phyloP scores from a whole-genome alignment of 30 jellyfish, hydroid and myxozoan genomes.

The Catostylus mosaicus region DNA sequence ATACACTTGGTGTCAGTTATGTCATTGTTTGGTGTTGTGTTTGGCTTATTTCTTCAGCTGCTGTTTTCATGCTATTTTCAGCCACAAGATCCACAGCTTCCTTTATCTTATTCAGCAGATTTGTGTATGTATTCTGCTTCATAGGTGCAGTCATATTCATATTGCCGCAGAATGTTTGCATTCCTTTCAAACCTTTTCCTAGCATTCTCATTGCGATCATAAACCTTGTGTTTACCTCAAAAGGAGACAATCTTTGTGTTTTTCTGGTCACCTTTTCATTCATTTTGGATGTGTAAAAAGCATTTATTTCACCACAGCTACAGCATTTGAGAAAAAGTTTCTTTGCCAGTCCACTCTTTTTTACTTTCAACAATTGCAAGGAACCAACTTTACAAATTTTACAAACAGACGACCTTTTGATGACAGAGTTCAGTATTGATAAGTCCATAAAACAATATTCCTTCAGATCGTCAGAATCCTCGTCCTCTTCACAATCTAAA shows the following conservation, averaged over 20 bases:
- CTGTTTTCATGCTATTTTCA: not conserved
- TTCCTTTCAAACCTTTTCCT: conserved; percentile 14
- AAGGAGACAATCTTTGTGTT: not conserved
- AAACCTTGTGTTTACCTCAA: conserved; percentile 1
- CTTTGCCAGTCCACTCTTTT: not conserved
- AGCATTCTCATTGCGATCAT: conserved; percentile 14
- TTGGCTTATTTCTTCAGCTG: conserved; percentile 12
- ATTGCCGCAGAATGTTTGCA: conserved; percentile 1
- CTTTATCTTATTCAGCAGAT: not conserved
- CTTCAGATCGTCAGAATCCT: not conserved
- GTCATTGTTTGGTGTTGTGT: not conserved
- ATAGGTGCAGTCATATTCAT: conserved; percentile 2
- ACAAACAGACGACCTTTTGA: not conserved
- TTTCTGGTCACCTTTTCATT: not conserved
- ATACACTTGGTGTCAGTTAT: conserved; percentile 14
- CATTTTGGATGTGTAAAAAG: not conserved
- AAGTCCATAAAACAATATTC: not conserved
- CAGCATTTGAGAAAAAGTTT: not conserved
- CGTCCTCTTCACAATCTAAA: not conserved
- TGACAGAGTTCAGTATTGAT: not conserved
- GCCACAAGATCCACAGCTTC: not conserved
- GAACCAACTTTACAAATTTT: not conserved
- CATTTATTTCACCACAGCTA: not conserved
- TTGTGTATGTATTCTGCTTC: not conserved
- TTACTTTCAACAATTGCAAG: not conserved